phyloP scores from a whole-genome alignment of 2,888 invertebrate genomes.

The Lacanobia wlatinum region DNA sequence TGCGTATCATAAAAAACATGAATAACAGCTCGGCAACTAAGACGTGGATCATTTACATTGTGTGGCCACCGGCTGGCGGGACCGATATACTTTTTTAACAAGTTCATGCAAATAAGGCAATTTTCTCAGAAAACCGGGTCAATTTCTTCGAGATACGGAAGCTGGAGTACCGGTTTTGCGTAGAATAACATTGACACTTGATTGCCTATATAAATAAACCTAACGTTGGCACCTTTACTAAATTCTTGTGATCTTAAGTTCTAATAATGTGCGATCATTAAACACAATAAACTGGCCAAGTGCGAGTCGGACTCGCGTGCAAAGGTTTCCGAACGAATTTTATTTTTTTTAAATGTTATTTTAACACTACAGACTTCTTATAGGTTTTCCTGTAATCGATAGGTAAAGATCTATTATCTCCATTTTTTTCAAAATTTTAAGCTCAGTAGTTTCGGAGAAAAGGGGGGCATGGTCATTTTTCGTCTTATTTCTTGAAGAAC shows the following conservation, averaged over 20 bases:
- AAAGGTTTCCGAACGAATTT: too few species aligned
- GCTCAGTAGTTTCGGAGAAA: too few species aligned
- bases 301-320: too few species aligned
- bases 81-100: conserved; percentile 69
- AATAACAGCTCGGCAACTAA: conserved; percentile 37
- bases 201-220: conserved; percentile 68
- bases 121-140: conserved; percentile 82
- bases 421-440: too few species aligned
- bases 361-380: too few species aligned
- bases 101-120: conserved; percentile 80
- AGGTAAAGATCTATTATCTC: too few species aligned
- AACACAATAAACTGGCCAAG: too few species aligned
- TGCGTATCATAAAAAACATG: conserved; percentile 30
- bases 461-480: too few species aligned
- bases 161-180: conserved; percentile 65
- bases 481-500: too few species aligned
- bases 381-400: too few species aligned
- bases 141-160: conserved; percentile 80
- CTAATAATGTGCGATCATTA: conserved; percentile 7
- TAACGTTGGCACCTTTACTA: conserved; percentile 53
- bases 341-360: too few species aligned
- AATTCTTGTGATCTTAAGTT: conserved; percentile 4
- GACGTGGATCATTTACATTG: conserved; percentile 51
- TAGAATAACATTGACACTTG: conserved; percentile 65
- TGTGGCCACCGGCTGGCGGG: conserved; percentile 22